Evolutionary conservation across 2,113 vertebrate species (phyloP).

Genomic region (Cephalopholis sonnerati): DNA sequence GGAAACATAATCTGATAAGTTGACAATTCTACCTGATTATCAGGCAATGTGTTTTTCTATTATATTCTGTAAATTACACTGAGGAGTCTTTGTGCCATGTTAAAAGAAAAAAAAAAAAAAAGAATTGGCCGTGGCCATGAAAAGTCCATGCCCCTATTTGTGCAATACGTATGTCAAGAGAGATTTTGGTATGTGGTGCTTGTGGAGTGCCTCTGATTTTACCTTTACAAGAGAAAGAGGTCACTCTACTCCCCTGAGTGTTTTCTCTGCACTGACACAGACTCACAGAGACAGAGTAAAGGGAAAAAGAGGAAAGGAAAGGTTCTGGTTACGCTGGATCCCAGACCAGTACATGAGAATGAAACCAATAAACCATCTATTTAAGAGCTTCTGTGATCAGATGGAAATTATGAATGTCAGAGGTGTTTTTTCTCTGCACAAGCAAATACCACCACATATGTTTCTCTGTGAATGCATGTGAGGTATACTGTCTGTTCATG

Average conservation of each 20-base stretch:
- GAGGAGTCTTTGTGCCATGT: conserved; percentile 6
- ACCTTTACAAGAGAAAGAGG: conserved; percentile 43
- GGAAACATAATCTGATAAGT: too few species aligned
- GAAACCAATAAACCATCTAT: not conserved
- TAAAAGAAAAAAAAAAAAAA: not conserved
- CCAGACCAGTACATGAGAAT: not conserved
- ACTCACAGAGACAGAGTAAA: not conserved
- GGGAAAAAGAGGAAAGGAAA: conserved; percentile 1
- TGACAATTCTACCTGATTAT: too few species aligned
- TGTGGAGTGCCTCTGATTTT: conserved; percentile 35
- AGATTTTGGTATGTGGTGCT: conserved; percentile 10
- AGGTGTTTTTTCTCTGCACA: not conserved
- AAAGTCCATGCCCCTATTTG: not conserved
- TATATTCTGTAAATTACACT: not conserved
- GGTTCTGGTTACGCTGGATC: not conserved
- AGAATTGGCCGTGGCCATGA: not conserved
- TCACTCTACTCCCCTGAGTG: conserved; percentile 23
- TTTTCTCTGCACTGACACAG: conserved; percentile 23
- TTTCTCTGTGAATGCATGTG: not conserved
- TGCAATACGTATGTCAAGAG: not conserved
- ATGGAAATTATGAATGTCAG: not conserved
- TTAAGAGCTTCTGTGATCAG: not conserved
- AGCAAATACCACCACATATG: not conserved
- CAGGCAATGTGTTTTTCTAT: not conserved
- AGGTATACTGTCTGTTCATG: not conserved